phyloP scores from a whole-genome alignment of 2,113 vertebrate species.

The Coreoperca whiteheadi region DNA sequence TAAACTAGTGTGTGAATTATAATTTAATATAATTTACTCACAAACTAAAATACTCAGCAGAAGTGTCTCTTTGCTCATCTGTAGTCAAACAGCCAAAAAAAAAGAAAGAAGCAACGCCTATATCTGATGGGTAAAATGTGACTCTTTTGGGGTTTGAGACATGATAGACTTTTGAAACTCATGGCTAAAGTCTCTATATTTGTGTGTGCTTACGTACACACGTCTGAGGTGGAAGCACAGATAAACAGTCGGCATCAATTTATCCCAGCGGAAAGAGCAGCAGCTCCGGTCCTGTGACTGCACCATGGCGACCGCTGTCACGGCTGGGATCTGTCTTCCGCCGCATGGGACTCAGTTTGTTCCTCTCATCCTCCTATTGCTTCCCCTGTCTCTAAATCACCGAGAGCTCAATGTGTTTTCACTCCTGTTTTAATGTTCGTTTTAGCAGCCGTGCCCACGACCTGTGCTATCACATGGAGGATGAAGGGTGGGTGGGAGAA shows the following conservation, averaged over 20 bases:
- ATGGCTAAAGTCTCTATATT: neutral
- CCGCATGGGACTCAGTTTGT: slow-evolving; percentile 62
- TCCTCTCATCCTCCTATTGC: slow-evolving; percentile 36
- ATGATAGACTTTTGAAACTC: neutral
- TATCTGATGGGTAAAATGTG: slow-evolving; percentile 2
- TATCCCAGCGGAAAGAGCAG: slow-evolving; percentile 43
- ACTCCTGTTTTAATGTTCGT: slow-evolving; percentile 52
- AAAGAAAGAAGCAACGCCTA: neutral
- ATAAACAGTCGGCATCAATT: slow-evolving; percentile 48
- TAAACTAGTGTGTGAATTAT: neutral
- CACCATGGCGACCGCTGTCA: slow-evolving; percentile 72
- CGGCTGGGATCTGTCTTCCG: slow-evolving; percentile 54
- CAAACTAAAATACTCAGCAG: too few relatives aligned
- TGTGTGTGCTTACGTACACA: neutral
- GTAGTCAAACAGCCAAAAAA: neutral
- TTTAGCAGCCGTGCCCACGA: slow-evolving; percentile 43
- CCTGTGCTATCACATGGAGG: slow-evolving; percentile 49
- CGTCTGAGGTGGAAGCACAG: slow-evolving; percentile 42
- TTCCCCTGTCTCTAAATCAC: slow-evolving; percentile 34
- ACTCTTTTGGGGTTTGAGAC: neutral
- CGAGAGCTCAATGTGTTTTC: slow-evolving; percentile 33
- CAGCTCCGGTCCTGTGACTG: slow-evolving; percentile 48
- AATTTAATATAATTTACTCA: too few relatives aligned
- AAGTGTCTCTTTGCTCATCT: neutral
- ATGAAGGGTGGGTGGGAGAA: slow-evolving; percentile 51